phyloP scores from a whole-genome alignment of 2,797 vertebrate species.

The Toxotes lorentzi region DNA sequence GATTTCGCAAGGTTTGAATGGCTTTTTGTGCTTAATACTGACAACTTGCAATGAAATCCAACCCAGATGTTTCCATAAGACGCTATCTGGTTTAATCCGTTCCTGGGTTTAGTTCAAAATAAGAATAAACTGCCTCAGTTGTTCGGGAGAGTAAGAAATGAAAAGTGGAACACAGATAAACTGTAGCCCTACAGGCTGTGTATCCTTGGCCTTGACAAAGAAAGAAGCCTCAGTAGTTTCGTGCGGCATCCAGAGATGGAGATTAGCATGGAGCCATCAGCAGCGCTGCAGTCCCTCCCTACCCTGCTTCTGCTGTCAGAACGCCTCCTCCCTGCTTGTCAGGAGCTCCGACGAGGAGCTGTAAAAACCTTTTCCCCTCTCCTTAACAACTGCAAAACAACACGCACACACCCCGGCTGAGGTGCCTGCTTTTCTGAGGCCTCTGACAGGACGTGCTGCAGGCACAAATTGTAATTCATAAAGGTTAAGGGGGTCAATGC shows the following conservation, averaged over 20 bases:
- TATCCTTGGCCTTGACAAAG: slow-evolving; percentile 69
- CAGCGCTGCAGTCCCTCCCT: slow-evolving; percentile 82
- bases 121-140: slow-evolving; percentile 14
- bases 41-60: slow-evolving; percentile 9
- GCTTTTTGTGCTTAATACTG: background rate
- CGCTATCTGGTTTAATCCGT: slow-evolving; percentile 23
- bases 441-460: slow-evolving; percentile 90
- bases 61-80: slow-evolving; percentile 40
- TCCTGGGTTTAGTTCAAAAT: slow-evolving; percentile 14
- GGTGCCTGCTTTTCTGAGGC: slow-evolving; percentile 88
- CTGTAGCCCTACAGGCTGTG: slow-evolving; percentile 44
- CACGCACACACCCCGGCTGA: slow-evolving; percentile 83
- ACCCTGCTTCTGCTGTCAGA: slow-evolving; percentile 86
- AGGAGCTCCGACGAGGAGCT: slow-evolving; percentile 86
- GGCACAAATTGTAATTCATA: slow-evolving; percentile 93
- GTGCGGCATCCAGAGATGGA: slow-evolving; percentile 78
- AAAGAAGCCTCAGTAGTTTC: slow-evolving; percentile 62
- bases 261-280: slow-evolving; percentile 84
- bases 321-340: slow-evolving; percentile 86
- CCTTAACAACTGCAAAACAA: slow-evolving; percentile 89
- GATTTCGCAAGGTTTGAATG: slow-evolving; percentile 6
- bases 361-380: slow-evolving; percentile 89
- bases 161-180: slow-evolving; percentile 40
- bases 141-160: slow-evolving; percentile 25
- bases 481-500: slow-evolving; percentile 92